Evolutionary conservation across 2,888 invertebrate genomes (phyloP), one percentile per base, ranked within the genome.

Genomic region (Papilio demoleus): DNA sequence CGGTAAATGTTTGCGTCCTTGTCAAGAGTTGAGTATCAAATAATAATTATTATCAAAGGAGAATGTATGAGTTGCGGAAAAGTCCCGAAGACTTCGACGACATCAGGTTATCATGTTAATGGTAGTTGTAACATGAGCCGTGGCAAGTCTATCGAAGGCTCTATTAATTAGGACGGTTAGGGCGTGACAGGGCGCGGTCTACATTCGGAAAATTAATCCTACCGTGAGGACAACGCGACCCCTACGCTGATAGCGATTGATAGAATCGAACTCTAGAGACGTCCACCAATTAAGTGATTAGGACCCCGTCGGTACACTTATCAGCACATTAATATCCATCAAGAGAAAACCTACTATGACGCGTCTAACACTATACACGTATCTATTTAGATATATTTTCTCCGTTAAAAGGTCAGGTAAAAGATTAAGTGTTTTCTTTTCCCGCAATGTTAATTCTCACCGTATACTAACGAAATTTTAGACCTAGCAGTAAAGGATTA

Each of bases 131-230:
- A 91, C 80, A 71, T 83, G 86, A 91, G 84, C 83, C 74, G 73
- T 73, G 68, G 69, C 68, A 75, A 76, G 75, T 79, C 83, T 87
- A 88, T 88, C 86, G 88, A 88, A 88, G 89, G 83, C 87, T 84
- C 85, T 87, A 87, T 91, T 91, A 91, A 92, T 92, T 92, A 91
- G 89, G 77, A 70, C 70, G 75, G 79, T 79, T 79, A 78, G 86
- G 90, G 91, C 78, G 91, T 82, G 90, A 84, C 88, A 74, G 71
- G 92, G 92, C 78, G 92, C 82, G 91, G 90, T 85, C 86, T 83
- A 85, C 88, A 88, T 90, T 90, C 83, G 85, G 86, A 82, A 89
- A 89, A 91, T 89, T 92, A 92, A 88, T 90, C 88, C 88, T 86
- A 88, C 84, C 86, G 81, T 83, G 81, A 79, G 80, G 79, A 81